These are phyloP conservation scores for Syngnathoides biaculeatus DNA, from an alignment of 2,113 vertebrate genomes.

Conservation along the genomic window DNA sequence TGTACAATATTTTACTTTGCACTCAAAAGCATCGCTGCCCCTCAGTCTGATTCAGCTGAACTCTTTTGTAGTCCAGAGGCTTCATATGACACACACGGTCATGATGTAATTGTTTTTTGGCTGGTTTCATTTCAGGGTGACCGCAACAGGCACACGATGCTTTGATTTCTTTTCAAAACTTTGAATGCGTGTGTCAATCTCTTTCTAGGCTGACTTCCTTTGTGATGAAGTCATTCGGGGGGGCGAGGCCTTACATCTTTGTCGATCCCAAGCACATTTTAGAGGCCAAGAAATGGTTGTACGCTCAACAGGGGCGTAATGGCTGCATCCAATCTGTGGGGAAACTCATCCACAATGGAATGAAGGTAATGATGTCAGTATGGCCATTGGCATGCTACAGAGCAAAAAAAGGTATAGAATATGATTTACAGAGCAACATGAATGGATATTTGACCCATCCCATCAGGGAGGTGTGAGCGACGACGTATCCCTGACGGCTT, in stretches of 20 bases:
- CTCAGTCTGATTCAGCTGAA: not conserved
- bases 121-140: slow-evolving; percentile 21
- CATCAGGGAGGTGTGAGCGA: slow-evolving; percentile 82
- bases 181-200: not conserved
- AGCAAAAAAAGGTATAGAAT: slow-evolving; percentile 5
- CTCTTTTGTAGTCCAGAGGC: not conserved
- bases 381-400: slow-evolving; percentile 43
- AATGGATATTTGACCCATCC: not conserved
- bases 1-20: not conserved
- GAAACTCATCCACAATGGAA: slow-evolving; percentile 72
- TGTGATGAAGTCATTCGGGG: slow-evolving; percentile 82
- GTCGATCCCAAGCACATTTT: slow-evolving; percentile 66
- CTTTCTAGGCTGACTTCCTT: slow-evolving; percentile 80
- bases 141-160: not conserved
- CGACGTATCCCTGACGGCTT: slow-evolving; percentile 77
- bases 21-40: not conserved
- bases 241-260: slow-evolving; percentile 74
- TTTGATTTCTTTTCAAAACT: slow-evolving; percentile 2
- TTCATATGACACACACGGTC: not conserved
- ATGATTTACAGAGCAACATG: not conserved
- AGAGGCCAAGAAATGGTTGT: slow-evolving; percentile 74
- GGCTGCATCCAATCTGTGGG: slow-evolving; percentile 80
- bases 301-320: slow-evolving; percentile 52
- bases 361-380: slow-evolving; percentile 74
- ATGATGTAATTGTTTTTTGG: not conserved